Evolutionary conservation across 2,888 invertebrate species (phyloP).

Genomic region (Drosophila meridionalis): DNA sequence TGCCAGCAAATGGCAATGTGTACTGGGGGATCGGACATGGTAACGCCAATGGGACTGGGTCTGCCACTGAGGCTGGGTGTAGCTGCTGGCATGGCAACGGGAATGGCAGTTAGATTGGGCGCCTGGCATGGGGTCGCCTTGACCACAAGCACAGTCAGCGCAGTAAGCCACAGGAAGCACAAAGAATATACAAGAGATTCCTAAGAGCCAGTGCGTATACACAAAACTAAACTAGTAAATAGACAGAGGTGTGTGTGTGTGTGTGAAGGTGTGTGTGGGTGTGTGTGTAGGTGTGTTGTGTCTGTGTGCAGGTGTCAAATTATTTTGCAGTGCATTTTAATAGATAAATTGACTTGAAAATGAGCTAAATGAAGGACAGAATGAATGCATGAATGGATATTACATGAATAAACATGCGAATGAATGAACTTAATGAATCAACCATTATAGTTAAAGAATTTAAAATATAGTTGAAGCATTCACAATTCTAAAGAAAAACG

Average conservation of each 20-base stretch:
- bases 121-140: constrained; percentile 14
- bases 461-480: too few relatives aligned
- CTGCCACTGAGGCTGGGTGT: background rate
- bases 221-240: constrained; percentile 11
- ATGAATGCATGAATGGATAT: background rate
- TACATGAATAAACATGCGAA: background rate
- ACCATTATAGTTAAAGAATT: too few relatives aligned
- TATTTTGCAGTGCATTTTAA: constrained; percentile 2
- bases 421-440: background rate
- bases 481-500: too few relatives aligned
- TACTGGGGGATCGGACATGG: constrained; percentile 8
- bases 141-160: constrained; percentile 31
- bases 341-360: background rate
- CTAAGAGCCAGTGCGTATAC: constrained; percentile 13
- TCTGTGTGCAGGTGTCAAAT: constrained; percentile 9
- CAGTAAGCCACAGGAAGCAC: constrained; percentile 35
- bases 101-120: background rate
- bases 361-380: background rate
- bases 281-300: background rate
- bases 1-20: constrained; percentile 33
- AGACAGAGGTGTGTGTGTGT: background rate
- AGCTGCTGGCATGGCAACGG: background rate
- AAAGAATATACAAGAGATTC: constrained; percentile 33
- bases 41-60: constrained; percentile 2
- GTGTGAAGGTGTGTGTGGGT: background rate